phyloP scores from a whole-genome alignment of 1,140 invertebrate genomes.

The Ditylenchus dipsaci region DNA sequence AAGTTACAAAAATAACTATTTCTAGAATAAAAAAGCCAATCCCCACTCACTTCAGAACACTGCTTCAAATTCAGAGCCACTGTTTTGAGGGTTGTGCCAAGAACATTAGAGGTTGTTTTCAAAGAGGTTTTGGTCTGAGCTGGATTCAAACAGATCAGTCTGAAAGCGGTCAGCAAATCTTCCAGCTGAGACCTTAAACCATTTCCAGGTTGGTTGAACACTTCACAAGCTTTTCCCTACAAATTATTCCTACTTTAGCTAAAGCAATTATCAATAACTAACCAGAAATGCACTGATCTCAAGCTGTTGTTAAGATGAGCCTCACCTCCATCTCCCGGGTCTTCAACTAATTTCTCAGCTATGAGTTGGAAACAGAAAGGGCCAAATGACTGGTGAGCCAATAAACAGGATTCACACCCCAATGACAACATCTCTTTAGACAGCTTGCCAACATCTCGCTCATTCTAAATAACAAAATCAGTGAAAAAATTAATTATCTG shows the following conservation, averaged over 20 bases:
- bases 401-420: slow-evolving; percentile 34
- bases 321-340: neutral
- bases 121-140: slow-evolving; percentile 1
- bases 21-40: no score
- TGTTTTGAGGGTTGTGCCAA: neutral
- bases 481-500: neutral
- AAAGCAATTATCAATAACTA: slow-evolving; percentile 3
- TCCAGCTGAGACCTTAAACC: slow-evolving; percentile 20
- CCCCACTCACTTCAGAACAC: neutral
- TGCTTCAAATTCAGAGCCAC: neutral
- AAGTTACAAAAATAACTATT: no score
- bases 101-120: neutral
- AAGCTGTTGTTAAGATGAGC: slow-evolving; percentile 26
- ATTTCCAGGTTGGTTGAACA: neutral
- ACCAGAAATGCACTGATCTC: slow-evolving; percentile 30
- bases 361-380: slow-evolving; percentile 44
- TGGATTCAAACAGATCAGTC: slow-evolving; percentile 28
- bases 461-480: no score
- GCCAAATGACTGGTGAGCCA: slow-evolving; percentile 29
- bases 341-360: slow-evolving; percentile 42
- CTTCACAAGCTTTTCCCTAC: slow-evolving; percentile 13
- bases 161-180: slow-evolving; percentile 29
- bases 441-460: slow-evolving; percentile 20
- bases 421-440: slow-evolving; percentile 30
- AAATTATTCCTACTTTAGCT: neutral